Evolutionary conservation across 2,113 vertebrate species (phyloP).

Genomic region (Brienomyrus brachyistius): DNA sequence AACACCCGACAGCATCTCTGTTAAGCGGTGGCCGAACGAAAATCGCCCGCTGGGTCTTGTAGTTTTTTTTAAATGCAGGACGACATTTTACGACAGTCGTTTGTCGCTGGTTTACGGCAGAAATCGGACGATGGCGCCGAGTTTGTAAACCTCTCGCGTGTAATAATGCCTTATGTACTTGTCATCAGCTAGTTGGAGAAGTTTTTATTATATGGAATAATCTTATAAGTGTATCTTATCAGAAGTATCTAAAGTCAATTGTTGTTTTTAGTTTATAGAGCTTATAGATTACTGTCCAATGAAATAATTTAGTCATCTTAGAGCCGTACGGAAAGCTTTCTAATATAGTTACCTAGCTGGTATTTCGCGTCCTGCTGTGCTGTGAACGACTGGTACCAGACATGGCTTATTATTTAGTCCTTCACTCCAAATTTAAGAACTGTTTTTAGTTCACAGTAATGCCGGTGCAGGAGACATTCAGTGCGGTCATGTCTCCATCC

Average conservation of each 20-base stretch:
- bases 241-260: neutral
- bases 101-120: conserved; percentile 38
- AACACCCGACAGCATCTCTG: neutral
- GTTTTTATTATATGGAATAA: neutral
- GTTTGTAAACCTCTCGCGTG: conserved; percentile 47
- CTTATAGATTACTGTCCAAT: neutral
- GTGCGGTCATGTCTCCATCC: neutral
- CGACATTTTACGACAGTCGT: conserved; percentile 29
- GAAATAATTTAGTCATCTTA: neutral
- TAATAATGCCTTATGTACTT: neutral
- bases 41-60: conserved; percentile 28
- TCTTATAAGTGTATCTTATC: neutral
- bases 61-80: conserved; percentile 22
- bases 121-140: conserved; percentile 37
- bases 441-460: neutral
- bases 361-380: neutral
- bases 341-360: neutral
- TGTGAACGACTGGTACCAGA: neutral
- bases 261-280: neutral
- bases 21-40: neutral
- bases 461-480: neutral
- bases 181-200: neutral
- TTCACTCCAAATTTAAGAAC: neutral
- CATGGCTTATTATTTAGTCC: neutral
- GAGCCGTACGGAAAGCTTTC: neutral